A percentile compares a stretch with the other conserved stretches of the same genome.
These are phyloP conservation scores for Forbesichthys papilliferus DNA, from an alignment of 2,113 vertebrate species.

Conservation along the genomic window DNA sequence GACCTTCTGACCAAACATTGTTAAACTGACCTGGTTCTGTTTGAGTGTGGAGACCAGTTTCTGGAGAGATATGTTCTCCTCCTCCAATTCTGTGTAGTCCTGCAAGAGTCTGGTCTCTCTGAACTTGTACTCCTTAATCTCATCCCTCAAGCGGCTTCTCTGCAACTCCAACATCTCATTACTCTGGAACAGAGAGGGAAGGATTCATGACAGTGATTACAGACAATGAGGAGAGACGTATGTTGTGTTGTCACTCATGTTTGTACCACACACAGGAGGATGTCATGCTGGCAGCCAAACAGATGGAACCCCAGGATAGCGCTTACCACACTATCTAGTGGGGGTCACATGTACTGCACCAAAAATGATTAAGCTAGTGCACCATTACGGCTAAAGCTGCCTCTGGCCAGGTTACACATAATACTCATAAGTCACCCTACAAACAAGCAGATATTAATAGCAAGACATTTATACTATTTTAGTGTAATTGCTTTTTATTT, in stretches of 20 bases:
- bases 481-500: not conserved
- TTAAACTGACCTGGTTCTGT: constrained; percentile 88
- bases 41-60: constrained; percentile 94
- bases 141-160: constrained; percentile 91
- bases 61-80: constrained; percentile 97
- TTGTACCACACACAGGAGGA: not conserved
- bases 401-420: not conserved
- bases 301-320: not conserved
- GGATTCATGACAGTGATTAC: too few relatives aligned
- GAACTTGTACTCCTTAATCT: constrained; percentile 96
- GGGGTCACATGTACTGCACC: too few relatives aligned
- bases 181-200: constrained; percentile 69
- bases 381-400: too few relatives aligned
- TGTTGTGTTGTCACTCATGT: not conserved
- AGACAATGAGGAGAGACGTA: not conserved
- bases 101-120: constrained; percentile 91
- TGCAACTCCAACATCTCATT: constrained; percentile 93
- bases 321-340: too few relatives aligned
- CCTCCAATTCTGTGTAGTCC: constrained; percentile 97
- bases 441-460: too few relatives aligned
- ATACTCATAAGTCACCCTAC: not conserved
- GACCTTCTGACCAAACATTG: not conserved
- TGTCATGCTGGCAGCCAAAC: not conserved
- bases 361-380: too few relatives aligned
- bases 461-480: too few relatives aligned